Conservation (phyloP, 2,888 invertebrate species). For the Acrocera orbiculus region DNA sequence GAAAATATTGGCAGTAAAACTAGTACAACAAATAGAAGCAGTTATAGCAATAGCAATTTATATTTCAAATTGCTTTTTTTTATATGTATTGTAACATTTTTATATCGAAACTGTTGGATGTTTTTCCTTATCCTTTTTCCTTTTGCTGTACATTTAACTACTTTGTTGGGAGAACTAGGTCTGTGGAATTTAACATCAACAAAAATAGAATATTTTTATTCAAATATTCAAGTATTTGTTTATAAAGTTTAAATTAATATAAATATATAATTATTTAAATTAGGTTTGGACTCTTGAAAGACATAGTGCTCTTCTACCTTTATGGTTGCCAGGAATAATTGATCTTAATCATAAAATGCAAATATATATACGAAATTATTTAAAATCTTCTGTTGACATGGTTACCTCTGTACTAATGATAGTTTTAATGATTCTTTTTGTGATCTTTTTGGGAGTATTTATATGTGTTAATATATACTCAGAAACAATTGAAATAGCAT, state of each 20-base stretch:
- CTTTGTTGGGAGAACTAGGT: constrained; percentile 22
- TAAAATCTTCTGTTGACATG: constrained; percentile 65
- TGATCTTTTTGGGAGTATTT: constrained; percentile 63
- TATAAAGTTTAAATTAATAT: not conserved
- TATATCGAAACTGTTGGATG: constrained; percentile 77
- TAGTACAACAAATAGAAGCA: constrained; percentile 24
- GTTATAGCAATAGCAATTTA: constrained; percentile 33
- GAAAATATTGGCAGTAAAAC: constrained; percentile 21
- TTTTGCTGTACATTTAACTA: constrained; percentile 30
- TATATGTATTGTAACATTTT: constrained; percentile 62
- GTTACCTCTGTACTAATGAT: constrained; percentile 77
- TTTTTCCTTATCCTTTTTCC: constrained; percentile 61
- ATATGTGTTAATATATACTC: constrained; percentile 61
- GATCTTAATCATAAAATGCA: constrained; percentile 51
- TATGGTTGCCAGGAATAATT: constrained; percentile 58
- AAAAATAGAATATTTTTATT: constrained; percentile 19
- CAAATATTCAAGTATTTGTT: no score
- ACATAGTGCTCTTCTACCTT: constrained; percentile 50
- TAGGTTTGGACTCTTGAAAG: constrained; percentile 35
- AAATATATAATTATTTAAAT: constrained; percentile 11
- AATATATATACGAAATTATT: constrained; percentile 38
- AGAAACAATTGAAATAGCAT: constrained; percentile 82
- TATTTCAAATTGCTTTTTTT: constrained; percentile 66
- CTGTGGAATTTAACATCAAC: constrained; percentile 20
- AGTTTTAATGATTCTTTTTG: constrained; percentile 61